Percentiles rank a stretch among this genome's conserved stretches.
These are phyloP conservation scores for Corythoichthys haematopterus DNA, from an alignment of 2,113 vertebrate genomes.

Conservation along the genomic window DNA sequence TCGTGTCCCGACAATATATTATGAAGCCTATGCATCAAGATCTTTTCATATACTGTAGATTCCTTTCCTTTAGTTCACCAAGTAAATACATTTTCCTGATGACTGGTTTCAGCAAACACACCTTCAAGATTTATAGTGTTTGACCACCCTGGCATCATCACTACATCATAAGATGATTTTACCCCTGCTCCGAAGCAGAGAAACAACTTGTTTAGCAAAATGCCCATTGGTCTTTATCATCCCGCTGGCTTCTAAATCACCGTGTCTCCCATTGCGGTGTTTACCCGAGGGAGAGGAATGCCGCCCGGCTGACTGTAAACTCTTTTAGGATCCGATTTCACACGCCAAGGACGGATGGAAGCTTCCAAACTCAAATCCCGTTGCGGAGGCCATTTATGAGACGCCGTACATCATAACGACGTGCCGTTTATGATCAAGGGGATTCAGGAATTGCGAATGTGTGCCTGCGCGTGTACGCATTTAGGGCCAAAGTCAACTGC, in stretches of 20 bases:
- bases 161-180: not conserved
- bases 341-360: slow-evolving; percentile 39
- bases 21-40: too few relatives aligned
- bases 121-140: not conserved
- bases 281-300: slow-evolving; percentile 38
- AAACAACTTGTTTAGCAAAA: slow-evolving; percentile 31
- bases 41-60: too few relatives aligned
- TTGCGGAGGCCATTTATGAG: slow-evolving; percentile 44
- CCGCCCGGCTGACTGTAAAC: slow-evolving; percentile 41
- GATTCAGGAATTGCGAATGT: slow-evolving; percentile 4
- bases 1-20: too few relatives aligned
- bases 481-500: not conserved
- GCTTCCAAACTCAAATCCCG: slow-evolving; percentile 40
- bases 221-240: slow-evolving; percentile 47
- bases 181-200: not conserved
- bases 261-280: slow-evolving; percentile 25
- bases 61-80: not conserved
- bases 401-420: slow-evolving; percentile 53
- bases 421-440: slow-evolving; percentile 49
- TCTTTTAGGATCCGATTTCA: slow-evolving; percentile 45
- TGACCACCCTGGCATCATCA: not conserved
- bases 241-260: slow-evolving; percentile 34
- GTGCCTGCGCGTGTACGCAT: slow-evolving; percentile 2
- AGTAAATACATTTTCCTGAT: not conserved
- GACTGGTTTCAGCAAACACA: not conserved